A percentile compares a stretch with the other conserved stretches of the same genome.
phyloP scores from a whole-genome alignment of 2,797 vertebrate genomes.

The Delichon dasypus region DNA sequence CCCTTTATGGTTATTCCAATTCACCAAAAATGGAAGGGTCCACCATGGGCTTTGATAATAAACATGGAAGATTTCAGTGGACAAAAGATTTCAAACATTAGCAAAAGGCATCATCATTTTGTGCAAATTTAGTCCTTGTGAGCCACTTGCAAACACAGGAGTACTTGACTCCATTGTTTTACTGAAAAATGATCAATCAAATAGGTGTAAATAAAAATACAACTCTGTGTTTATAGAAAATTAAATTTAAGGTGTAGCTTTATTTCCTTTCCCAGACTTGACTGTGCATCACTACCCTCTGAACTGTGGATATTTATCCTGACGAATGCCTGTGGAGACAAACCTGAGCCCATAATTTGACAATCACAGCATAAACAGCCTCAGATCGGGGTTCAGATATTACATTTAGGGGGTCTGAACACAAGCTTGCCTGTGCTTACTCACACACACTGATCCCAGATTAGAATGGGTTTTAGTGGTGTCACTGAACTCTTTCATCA shows the following conservation, averaged over 20 bases:
- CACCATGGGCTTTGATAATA: background rate
- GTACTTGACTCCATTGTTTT: background rate
- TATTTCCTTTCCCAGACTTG: background rate
- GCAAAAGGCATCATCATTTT: accelerated
- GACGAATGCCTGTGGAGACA: background rate
- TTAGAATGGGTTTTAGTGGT: background rate
- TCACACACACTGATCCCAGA: background rate
- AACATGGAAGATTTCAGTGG: background rate
- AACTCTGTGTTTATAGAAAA: background rate
- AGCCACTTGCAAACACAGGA: background rate
- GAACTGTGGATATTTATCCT: background rate
- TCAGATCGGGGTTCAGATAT: background rate
- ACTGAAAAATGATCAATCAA: background rate
- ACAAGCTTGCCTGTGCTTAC: background rate
- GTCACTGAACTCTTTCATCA: background rate
- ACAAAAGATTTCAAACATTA: background rate
- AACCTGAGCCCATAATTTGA: background rate
- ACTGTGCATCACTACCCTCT: background rate
- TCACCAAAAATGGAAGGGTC: background rate
- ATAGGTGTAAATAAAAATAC: background rate
- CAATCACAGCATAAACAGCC: background rate
- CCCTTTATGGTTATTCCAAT: background rate
- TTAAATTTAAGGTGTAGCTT: background rate
- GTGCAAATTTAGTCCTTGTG: background rate
- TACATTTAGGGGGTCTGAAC: background rate